phyloP scores from a whole-genome alignment of 2,888 invertebrate species.

The Tetragnatha montana region DNA sequence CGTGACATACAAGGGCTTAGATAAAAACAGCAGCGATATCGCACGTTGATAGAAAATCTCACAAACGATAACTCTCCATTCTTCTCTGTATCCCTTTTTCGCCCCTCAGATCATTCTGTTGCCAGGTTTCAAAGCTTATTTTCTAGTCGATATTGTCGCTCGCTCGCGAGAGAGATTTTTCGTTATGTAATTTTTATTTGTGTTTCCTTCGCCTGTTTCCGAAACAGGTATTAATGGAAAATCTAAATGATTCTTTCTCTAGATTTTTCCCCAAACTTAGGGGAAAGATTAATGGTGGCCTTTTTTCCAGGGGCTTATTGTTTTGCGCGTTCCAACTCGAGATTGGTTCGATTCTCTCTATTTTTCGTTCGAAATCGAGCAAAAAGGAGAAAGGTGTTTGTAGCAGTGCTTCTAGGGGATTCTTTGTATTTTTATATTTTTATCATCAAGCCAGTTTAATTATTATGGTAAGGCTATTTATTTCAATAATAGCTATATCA shows the following conservation, averaged over 20 bases:
- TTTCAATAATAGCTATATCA: slow-evolving; percentile 9
- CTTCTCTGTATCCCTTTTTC: slow-evolving; percentile 3
- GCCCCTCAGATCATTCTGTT: slow-evolving; percentile 42
- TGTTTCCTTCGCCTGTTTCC: slow-evolving; percentile 45
- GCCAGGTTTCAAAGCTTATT: slow-evolving; percentile 41
- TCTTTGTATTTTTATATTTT: slow-evolving; percentile 20
- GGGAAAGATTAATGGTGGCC: slow-evolving; percentile 61
- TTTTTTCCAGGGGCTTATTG: slow-evolving; percentile 51
- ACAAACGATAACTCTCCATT: slow-evolving; percentile 9
- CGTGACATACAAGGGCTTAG: slow-evolving; percentile 1
- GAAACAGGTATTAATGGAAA: slow-evolving; percentile 68
- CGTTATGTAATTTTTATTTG: slow-evolving; percentile 13
- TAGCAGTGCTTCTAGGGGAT: not conserved
- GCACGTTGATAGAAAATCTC: slow-evolving; percentile 23
- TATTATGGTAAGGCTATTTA: slow-evolving; percentile 21
- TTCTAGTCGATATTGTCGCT: slow-evolving; percentile 56
- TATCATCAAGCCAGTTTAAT: slow-evolving; percentile 20
- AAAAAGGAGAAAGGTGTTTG: not conserved
- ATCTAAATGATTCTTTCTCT: slow-evolving; percentile 52
- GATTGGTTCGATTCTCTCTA: slow-evolving; percentile 29
- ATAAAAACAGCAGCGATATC: not conserved
- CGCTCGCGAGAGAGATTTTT: not conserved
- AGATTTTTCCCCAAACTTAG: slow-evolving; percentile 37
- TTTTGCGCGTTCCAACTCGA: slow-evolving; percentile 37
- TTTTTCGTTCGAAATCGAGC: not conserved